Percentiles rank a stretch among this genome's conserved stretches.
These are phyloP conservation scores for Aphelinus atriplicis DNA, from an alignment of 1,140 invertebrate species.

Conservation along the genomic window DNA sequence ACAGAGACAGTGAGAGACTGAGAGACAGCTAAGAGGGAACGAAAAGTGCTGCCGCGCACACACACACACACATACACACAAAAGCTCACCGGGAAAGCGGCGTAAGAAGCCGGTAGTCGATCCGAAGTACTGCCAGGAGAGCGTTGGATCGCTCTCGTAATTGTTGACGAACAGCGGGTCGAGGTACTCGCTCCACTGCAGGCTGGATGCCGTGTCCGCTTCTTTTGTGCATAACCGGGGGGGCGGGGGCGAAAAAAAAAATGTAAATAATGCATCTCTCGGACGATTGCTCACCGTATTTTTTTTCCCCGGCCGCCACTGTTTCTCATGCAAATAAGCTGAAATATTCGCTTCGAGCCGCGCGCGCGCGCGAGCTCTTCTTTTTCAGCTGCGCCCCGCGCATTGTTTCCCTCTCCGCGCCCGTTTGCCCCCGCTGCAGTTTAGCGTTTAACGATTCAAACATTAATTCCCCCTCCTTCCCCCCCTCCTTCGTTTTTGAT, in stretches of 20 bases:
- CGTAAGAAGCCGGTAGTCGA: slow-evolving; percentile 91
- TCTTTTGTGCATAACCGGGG: slow-evolving; percentile 66
- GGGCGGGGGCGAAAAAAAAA: neutral
- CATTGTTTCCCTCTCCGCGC: too few relatives aligned
- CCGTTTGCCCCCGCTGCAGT: too few relatives aligned
- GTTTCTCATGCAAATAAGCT: neutral
- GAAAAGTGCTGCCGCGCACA: neutral
- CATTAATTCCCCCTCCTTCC: too few relatives aligned
- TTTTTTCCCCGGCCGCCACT: neutral
- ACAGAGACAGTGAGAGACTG: too few relatives aligned
- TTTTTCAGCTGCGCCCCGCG: too few relatives aligned
- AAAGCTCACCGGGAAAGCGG: slow-evolving; percentile 86
- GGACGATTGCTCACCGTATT: neutral
- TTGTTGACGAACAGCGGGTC: slow-evolving; percentile 92
- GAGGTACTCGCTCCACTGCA: slow-evolving; percentile 92
- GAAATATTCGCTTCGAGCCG: neutral
- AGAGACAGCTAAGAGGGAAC: neutral
- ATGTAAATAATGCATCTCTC: slow-evolving; percentile 10
- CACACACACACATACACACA: neutral
- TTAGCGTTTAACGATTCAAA: too few relatives aligned
- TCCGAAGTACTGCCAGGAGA: slow-evolving; percentile 98
- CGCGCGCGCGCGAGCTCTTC: too few relatives aligned
- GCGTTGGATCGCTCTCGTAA: slow-evolving; percentile 87
- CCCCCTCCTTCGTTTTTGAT: too few relatives aligned
- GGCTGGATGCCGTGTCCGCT: slow-evolving; percentile 81